Evolutionary conservation across 2,113 vertebrate genomes (phyloP).

Genomic region (Deroptyus accipitrinus): DNA sequence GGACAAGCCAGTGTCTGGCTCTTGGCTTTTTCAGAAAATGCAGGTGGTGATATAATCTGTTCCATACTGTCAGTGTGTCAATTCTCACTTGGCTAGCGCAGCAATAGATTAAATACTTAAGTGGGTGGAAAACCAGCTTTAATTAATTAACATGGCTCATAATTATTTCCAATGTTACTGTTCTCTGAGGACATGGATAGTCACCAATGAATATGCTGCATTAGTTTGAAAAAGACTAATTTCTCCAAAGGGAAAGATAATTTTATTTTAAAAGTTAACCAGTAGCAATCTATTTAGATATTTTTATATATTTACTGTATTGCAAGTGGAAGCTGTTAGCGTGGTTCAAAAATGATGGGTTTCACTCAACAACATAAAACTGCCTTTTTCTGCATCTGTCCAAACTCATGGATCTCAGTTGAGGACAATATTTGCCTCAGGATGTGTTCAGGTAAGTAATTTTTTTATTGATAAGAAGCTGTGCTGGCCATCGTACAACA

Average conservation of each 20-base stretch:
- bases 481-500: background rate
- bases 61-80: constrained; percentile 1
- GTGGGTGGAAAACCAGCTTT: constrained; percentile 40
- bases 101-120: constrained; percentile 38
- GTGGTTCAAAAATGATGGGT: background rate
- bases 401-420: background rate
- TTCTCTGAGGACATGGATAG: constrained; percentile 11
- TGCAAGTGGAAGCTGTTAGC: background rate
- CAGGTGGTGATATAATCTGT: background rate
- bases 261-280: constrained; percentile 3
- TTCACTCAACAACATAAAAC: background rate
- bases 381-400: background rate
- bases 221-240: constrained; percentile 33
- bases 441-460: background rate
- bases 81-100: constrained; percentile 19
- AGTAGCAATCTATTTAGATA: background rate
- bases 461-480: background rate
- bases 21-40: background rate
- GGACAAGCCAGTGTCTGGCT: background rate
- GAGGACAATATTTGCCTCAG: background rate
- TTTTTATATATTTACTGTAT: background rate
- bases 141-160: constrained; percentile 55
- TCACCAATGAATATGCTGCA: constrained; percentile 20
- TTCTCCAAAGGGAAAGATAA: background rate
- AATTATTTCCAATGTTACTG: constrained; percentile 56